Evolutionary conservation across 2,113 vertebrate genomes (phyloP), one percentile per base, ranked within the genome.

Genomic region (Indicator indicator): DNA sequence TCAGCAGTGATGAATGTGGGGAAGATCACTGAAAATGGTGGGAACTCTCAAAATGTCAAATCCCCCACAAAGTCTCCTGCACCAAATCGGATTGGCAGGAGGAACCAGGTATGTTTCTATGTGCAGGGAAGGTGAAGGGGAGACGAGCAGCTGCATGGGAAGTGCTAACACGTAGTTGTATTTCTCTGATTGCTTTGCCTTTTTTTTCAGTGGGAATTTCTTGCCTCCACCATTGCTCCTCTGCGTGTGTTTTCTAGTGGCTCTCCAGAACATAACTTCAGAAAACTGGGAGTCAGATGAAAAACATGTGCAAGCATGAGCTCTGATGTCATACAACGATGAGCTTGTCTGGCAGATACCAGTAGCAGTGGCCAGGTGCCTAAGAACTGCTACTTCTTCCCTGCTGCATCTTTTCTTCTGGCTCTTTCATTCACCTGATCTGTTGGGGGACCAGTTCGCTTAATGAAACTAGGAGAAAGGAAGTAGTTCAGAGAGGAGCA

Each of bases 1-100:
- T 98, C 98, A 80, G 98, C 99, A 2, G 98, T 99, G 75, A 99
- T 99, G 98, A 98, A 98, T 30, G 98, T 98, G 86, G 97, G 98
- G 10, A 98, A 98, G 89, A 98, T 99, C 23, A 97, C 98, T 10
- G 99, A 99, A 84, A 98, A 97, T 15, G 98, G 97, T 1, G 96
- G 97, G 26, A 98, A 92, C 63, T 91, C 98, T 58, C 98, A 98
- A 48, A 97, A 73, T 56, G 92, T 98, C 67, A 99, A 98, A 97
- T 98, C 98, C 13, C 98, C 99, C 78, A 95, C 96, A 21, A 99
- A 99, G 96, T 98, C 98, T 46, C 98, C 98, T 55, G 98, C 98
- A 88, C 97, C 97, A 40, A 97, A 98, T 95, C 98, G 99, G 73
- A 98, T 98, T 84, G 98, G 98, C 90, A 98, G 99, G 94, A 99